Base-by-base conservation (phyloP, 1,140 invertebrate species). In the Polyergus mexicanus region DNA sequence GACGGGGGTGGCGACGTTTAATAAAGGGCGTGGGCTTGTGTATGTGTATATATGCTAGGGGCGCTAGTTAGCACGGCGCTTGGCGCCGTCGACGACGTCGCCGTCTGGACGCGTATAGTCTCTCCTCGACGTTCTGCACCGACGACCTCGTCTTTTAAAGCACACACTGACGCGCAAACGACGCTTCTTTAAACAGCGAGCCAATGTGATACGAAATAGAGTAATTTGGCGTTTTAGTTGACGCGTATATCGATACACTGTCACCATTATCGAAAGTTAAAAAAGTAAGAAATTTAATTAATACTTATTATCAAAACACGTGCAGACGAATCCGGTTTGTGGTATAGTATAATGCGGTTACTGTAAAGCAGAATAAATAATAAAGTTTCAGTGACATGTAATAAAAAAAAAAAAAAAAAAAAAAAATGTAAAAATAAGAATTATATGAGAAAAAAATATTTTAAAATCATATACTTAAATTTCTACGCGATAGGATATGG, bases 51-150 rank as follows among this genome's bases (percentile, higher is more conserved):
- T 92, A 91, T 65, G 85, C 89, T 92, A 92, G 92, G 92, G 93
- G 90, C 93, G 92, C 93, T 94, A 94, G 93, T 94, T 94, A 94
- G 93, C 91, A 91, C 93, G 86, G 86, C 91, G 90, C 89, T 89
- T 88, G 93, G 92, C 93, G 93, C 92, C 93, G 92, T 74, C 90
- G 91, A 91, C 90, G 91, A 91, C 92, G 92, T 92, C 93, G 93
- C 93, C 93, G 93, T 94, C 93, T 94, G 92, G 93, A 94, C 93
- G 93, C 92, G 92, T 91, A 92, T 92, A 89, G 89, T 86, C 91
- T 93, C 92, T 88, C 91, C 91, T 91, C 92, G 76, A 91, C 91
- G 89, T 92, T 89, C 88, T 92, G 80, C 86, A 87, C 88, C 92
- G 89, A 76, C 84, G 86, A 86, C 84, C 71, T 85, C 85, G 76